Evolutionary conservation across 1,140 invertebrate species (phyloP).

Genomic region (Cydia amplana): DNA sequence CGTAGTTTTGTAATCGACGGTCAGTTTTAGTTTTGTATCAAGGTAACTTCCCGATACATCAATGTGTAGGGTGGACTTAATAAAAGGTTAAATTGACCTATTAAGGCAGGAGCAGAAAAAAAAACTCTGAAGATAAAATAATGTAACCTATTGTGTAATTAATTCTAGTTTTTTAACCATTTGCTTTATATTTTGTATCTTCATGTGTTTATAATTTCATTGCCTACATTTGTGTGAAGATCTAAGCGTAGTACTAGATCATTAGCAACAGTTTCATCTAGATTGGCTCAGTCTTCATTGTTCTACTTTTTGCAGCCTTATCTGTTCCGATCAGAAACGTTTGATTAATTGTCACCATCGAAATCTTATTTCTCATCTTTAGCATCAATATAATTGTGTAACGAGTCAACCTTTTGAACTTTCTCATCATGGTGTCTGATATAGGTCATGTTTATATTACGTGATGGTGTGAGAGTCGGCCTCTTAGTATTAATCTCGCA

Average conservation of each 20-base stretch:
- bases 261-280: slow-evolving; percentile 7
- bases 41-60: not conserved
- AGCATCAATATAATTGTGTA: slow-evolving; percentile 12
- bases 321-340: slow-evolving; percentile 3
- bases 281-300: slow-evolving; percentile 16
- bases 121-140: not conserved
- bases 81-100: not conserved
- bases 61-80: slow-evolving; percentile 1
- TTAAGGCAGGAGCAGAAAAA: not conserved
- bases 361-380: slow-evolving; percentile 19
- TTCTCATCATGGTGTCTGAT: slow-evolving; percentile 12
- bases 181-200: no score
- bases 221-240: not conserved
- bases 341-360: slow-evolving; percentile 27
- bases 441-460: slow-evolving; percentile 33
- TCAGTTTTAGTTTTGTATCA: slow-evolving; percentile 46
- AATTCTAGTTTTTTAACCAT: no score
- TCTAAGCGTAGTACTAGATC: not conserved
- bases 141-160: not conserved
- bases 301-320: slow-evolving; percentile 1
- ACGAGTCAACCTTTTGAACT: slow-evolving; percentile 30
- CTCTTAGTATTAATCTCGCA: slow-evolving; percentile 41
- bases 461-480: slow-evolving; percentile 42
- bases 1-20: slow-evolving; percentile 66
- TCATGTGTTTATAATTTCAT: no score